Evolutionary conservation across 2,888 invertebrate species (phyloP).

Genomic region (Pristionchus exspectatus): DNA sequence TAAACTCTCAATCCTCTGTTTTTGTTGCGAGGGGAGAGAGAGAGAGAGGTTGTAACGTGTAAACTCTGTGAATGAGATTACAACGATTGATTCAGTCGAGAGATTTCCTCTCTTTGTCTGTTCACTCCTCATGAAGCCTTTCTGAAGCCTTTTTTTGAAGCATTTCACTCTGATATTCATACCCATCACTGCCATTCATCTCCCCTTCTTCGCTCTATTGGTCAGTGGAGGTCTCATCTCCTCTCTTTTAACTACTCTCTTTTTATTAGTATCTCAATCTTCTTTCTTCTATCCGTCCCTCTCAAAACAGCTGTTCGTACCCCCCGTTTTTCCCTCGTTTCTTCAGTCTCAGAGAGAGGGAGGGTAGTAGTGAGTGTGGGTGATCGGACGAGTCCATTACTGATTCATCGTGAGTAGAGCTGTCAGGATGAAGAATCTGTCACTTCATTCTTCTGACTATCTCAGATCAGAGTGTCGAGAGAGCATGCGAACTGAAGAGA

Average conservation of each 20-base stretch:
- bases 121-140: background rate
- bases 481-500: too few species aligned
- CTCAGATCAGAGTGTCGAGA: too few species aligned
- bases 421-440: too few species aligned
- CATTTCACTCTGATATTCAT: background rate
- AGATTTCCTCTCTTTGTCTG: background rate
- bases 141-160: background rate
- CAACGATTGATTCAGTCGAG: background rate
- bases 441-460: too few species aligned
- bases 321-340: background rate
- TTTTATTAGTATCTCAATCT: constrained; percentile 31
- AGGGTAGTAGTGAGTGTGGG: background rate
- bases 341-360: constrained; percentile 11
- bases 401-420: too few species aligned
- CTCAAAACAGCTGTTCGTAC: constrained; percentile 17
- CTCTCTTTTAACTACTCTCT: background rate
- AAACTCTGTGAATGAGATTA: background rate
- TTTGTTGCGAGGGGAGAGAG: background rate
- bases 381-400: background rate
- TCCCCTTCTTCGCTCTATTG: background rate
- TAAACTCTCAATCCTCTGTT: background rate
- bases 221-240: constrained; percentile 3
- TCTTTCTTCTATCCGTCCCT: background rate
- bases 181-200: background rate
- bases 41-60: background rate